Evolutionary conservation across 2,797 vertebrate species (phyloP).

Genomic region (Pitangus sulphuratus): DNA sequence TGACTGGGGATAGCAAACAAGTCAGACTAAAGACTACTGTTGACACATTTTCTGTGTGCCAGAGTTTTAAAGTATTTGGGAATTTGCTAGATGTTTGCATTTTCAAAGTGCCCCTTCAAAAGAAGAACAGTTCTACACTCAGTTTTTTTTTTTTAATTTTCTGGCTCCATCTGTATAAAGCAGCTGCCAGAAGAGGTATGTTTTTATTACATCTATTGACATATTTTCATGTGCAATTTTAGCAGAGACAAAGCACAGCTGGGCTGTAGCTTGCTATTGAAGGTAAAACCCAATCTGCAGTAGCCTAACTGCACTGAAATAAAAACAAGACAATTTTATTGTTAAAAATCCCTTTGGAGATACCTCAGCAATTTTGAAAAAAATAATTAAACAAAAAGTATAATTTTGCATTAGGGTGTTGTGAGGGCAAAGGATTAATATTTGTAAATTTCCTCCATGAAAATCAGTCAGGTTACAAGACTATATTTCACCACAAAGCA

Average conservation of each 20-base stretch:
- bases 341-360: constrained; percentile 5
- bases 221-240: neutral
- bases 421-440: neutral
- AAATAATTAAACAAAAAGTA: constrained; percentile 15
- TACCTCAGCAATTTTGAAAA: neutral
- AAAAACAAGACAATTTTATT: neutral
- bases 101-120: neutral
- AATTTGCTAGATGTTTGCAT: neutral
- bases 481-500: neutral
- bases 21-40: neutral
- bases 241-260: constrained; percentile 28
- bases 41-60: neutral
- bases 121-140: neutral
- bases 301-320: neutral
- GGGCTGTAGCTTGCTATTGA: neutral
- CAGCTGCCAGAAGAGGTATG: neutral
- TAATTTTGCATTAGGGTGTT: neutral
- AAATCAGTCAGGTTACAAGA: neutral
- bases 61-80: neutral
- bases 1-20: neutral
- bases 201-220: constrained; percentile 10
- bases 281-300: neutral
- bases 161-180: neutral
- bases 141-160: neutral
- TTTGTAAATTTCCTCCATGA: neutral